Base-by-base conservation (phyloP, 2,797 vertebrate species). In the Anolis apletophallus region DNA sequence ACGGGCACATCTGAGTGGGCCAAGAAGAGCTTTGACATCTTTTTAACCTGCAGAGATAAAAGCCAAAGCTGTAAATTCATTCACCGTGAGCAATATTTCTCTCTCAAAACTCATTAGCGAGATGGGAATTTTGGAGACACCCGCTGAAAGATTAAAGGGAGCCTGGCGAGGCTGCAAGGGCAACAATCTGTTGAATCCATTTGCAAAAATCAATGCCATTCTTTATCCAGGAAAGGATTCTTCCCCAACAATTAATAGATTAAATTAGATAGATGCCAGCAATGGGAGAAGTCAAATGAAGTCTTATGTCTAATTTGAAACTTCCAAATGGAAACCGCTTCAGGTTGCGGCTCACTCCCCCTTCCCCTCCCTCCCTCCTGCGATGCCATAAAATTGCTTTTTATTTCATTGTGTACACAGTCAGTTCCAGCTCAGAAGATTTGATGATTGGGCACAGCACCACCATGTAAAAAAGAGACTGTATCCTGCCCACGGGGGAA, bases 61-160 rank as follows among this genome's bases (percentile, higher is more conserved):
- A 73, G 57, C 59, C 6, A n/a, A 34, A 69, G 59, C 57, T 79
- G 34, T 80, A 80, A 54, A 84, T 68, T 84, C 46, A 79, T 34
- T 40, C 19, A 80, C 75, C 10, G 54, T 83, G 75, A 80, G 80
- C 57, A 80, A 73, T 74, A n/a, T 90, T 79, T 26, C 69, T 81
- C 84, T 72, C 55, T 91, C 68, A 90, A 85, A 88, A 83, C 83
- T 80, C 61, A 26, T 87, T 85, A 85, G 68, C 79, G 79, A 75
- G 83, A 71, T 90, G 88, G 76, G 85, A 90, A 75, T 90, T 90
- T 92, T 75, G 88, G 90, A 92, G 85, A 77, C 73, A 90, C 55
- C 85, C 29, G 17, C 79, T 64, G 77, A 40, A 80, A 81, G 72
- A 72, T 81, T 61, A 89, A 40, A 77, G 29, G 36, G 79, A 75